Base-by-base conservation (phyloP, 1,140 invertebrate genomes). In the Drosophila novamexicana region DNA sequence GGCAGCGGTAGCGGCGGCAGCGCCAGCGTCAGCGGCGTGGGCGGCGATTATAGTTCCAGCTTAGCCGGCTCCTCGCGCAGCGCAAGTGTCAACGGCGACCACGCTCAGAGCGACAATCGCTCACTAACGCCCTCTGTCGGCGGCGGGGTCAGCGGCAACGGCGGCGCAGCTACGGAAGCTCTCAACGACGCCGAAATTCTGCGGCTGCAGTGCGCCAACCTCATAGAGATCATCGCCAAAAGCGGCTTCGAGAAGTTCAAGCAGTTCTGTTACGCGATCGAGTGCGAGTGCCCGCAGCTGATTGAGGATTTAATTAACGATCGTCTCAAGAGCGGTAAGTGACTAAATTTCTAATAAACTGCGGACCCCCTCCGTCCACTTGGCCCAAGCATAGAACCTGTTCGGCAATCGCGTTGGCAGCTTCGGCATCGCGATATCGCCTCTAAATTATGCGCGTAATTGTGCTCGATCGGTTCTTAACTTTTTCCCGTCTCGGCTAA, bases 181-280 rank as follows among this genome's bases (percentile, higher is more conserved):
- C 54, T 79, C 1, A 91, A 89, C 64, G 91, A 92, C 52, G 91
- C 84, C n/a, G 91, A 91, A 59, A 81, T 91, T 45, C 49, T 88
- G 34, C 75, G 91, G 6, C 22, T 79, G 29, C 91, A 92, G 52
- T 92, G 91, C 72, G 56, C 80, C 34, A 88, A 93, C 42, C 92
- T 94, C 70, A 93, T 94, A 61, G 93, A 93, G 63, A 92, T 94
- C 37, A 93, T 94, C 42, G 92, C 93, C 42, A 92, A 93, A 52
- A 94, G 93, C 75, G 93, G 94, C 36, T 94, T 94, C 57, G 92
- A 93, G 69, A 93, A 93, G 59, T 94, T 94, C 75, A 92, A 93
- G 56, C 93, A 94, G 78, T 94, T 94, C 72, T 94, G 93, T 67
- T 94, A 93, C 70, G 93, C 93, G 42, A 92, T 94, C 62, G 94